Evolutionary conservation across 2,888 invertebrate genomes (phyloP).

Genomic region (Tortricodes alternella): DNA sequence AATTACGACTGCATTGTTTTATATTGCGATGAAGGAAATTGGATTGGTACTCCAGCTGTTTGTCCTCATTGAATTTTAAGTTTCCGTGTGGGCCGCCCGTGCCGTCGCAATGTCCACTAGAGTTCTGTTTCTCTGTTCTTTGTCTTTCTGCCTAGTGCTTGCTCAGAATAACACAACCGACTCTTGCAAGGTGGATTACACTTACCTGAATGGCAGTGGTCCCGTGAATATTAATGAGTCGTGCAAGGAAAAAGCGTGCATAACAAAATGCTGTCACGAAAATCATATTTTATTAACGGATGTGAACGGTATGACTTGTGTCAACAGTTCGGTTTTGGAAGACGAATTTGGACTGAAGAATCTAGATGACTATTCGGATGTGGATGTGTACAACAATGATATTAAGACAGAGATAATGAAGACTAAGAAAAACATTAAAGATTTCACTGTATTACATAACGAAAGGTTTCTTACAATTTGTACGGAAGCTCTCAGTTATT

Average conservation of each 20-base stretch:
- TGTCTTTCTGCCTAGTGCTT: neutral
- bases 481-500: neutral
- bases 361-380: neutral
- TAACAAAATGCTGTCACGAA: conserved; percentile 1
- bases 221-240: neutral
- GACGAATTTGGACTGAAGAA: neutral
- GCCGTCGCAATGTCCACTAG: neutral
- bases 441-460: neutral
- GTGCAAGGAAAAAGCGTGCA: neutral
- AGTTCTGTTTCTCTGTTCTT: neutral
- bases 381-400: conserved; percentile 3
- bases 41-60: neutral
- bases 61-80: neutral
- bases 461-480: neutral
- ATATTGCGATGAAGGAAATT: no score
- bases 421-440: neutral
- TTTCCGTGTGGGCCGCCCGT: neutral
- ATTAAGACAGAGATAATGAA: neutral
- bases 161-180: neutral
- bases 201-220: neutral
- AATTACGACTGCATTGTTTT: no score
- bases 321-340: neutral
- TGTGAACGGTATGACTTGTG: neutral
- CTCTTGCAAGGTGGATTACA: neutral
- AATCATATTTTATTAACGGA: neutral